Conservation (phyloP, 2,888 invertebrate species). For the Odontomyia ornata region DNA sequence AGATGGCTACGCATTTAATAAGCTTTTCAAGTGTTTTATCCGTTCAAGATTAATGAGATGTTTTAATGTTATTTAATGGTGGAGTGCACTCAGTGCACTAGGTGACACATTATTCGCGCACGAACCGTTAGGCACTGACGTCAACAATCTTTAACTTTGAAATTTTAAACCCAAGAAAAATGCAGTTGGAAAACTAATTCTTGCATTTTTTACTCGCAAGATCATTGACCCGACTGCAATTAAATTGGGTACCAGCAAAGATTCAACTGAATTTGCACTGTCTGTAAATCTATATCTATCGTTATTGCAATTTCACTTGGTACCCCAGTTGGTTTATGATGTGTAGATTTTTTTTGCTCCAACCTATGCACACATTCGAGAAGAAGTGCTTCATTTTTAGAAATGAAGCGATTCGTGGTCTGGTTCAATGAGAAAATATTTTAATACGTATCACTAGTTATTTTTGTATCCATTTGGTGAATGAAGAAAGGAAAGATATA, state of each 20-base stretch:
- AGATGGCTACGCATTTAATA: background rate
- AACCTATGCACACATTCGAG: too few species aligned
- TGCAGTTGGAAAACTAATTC: too few species aligned
- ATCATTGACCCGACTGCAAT: background rate
- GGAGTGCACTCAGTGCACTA: background rate
- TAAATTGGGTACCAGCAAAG: background rate
- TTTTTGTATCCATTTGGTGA: too few species aligned
- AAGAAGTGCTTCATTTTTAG: too few species aligned
- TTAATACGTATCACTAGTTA: too few species aligned
- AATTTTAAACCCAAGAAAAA: too few species aligned
- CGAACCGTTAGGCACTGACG: background rate
- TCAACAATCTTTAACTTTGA: background rate
- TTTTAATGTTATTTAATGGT: background rate
- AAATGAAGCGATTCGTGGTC: too few species aligned
- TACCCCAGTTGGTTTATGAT: background rate
- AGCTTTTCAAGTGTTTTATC: background rate
- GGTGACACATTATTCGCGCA: background rate
- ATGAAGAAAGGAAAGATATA: too few species aligned
- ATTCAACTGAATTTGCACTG: background rate
- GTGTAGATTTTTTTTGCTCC: too few species aligned
- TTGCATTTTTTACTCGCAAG: background rate
- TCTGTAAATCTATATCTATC: background rate
- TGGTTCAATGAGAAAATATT: too few species aligned
- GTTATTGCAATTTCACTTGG: background rate
- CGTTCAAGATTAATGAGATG: background rate